A percentile compares a stretch with the other conserved stretches of the same genome.
Conservation (phyloP, 2,797 vertebrate genomes). For the Notolepis coatsorum region DNA sequence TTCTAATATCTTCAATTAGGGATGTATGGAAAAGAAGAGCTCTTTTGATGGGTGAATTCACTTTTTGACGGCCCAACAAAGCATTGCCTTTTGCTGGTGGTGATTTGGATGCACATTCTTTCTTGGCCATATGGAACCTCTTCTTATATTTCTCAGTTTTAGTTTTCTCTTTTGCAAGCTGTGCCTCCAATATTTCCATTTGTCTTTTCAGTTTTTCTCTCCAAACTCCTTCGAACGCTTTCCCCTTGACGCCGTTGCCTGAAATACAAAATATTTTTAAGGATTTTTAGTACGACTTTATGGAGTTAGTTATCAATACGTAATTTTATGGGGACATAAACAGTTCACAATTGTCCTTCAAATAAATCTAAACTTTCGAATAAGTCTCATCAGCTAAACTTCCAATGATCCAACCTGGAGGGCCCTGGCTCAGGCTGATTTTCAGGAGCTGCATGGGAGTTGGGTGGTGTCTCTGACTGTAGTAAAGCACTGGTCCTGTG, state of each 20-base stretch:
- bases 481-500: conserved; percentile 11
- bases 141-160: conserved; percentile 32
- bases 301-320: conserved; percentile 13
- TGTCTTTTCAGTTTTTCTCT: conserved; percentile 21
- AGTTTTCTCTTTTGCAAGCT: conserved; percentile 7
- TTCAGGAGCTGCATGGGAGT: conserved; percentile 17
- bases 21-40: conserved; percentile 23
- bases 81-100: conserved; percentile 2
- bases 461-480: conserved; percentile 18
- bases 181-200: neutral
- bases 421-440: conserved; percentile 14
- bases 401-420: conserved; percentile 21
- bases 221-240: neutral
- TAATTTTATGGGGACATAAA: conserved; percentile 18
- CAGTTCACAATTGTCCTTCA: conserved; percentile 22
- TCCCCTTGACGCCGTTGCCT: conserved; percentile 24
- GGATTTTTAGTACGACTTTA: conserved; percentile 20
- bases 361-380: conserved; percentile 20
- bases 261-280: conserved; percentile 21
- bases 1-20: conserved; percentile 21
- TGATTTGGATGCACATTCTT: conserved; percentile 1
- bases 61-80: conserved; percentile 10
- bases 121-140: conserved; percentile 13
- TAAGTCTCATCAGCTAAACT: conserved; percentile 10
- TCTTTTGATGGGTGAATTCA: conserved; percentile 19